phyloP scores from a whole-genome alignment of 1,140 invertebrate species.

The Orius laevigatus region DNA sequence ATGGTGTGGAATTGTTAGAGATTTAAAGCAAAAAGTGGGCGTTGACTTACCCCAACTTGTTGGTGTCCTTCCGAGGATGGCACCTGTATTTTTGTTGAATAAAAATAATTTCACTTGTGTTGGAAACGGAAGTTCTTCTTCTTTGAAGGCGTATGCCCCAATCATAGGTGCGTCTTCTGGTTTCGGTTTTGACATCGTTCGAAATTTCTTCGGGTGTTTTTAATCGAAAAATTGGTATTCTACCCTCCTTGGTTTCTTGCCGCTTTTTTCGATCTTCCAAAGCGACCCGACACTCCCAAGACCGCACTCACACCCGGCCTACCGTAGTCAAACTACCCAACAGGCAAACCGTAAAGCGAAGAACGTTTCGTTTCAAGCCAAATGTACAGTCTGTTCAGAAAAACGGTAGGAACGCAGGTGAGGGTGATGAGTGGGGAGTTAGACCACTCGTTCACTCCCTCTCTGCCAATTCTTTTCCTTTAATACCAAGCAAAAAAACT shows the following conservation, averaged over 20 bases:
- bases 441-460: too few relatives aligned
- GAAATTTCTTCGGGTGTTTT: background rate
- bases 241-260: background rate
- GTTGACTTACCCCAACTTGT: constrained; percentile 11
- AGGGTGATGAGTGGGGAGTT: too few relatives aligned
- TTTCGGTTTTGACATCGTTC: too few relatives aligned
- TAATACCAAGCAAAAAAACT: too few relatives aligned
- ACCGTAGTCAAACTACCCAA: too few relatives aligned
- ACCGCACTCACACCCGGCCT: background rate
- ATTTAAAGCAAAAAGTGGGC: constrained; percentile 6
- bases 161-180: constrained; percentile 10
- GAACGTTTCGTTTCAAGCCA: too few relatives aligned
- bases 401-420: too few relatives aligned
- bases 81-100: constrained; percentile 9
- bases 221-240: constrained; percentile 1
- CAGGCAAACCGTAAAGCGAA: too few relatives aligned
- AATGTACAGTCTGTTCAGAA: too few relatives aligned
- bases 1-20: too few relatives aligned
- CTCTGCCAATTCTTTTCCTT: too few relatives aligned
- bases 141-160: background rate
- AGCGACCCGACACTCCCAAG: background rate
- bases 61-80: constrained; percentile 6
- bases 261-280: background rate
- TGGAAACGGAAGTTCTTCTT: background rate
- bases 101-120: constrained; percentile 2